These are phyloP conservation scores for Oreocharis arfaki DNA, from an alignment of 2,113 vertebrate genomes.

Conservation along the genomic window DNA sequence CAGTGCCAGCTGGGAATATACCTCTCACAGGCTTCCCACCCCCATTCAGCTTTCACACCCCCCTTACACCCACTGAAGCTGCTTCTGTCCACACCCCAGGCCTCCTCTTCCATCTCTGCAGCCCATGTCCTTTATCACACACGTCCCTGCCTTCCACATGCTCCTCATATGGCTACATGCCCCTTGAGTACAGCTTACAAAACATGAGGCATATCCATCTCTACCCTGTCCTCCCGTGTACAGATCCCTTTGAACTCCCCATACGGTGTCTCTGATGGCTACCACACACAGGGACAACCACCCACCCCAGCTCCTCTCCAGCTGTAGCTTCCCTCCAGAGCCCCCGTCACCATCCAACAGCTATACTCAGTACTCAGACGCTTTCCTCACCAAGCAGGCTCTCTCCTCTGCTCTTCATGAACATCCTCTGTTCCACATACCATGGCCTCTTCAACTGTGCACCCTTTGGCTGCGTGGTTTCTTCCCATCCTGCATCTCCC, in stretches of 20 bases:
- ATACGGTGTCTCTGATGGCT: rapidly evolving
- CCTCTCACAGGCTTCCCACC: not conserved
- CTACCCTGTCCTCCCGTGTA: not conserved
- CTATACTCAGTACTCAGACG: not conserved
- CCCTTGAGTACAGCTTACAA: not conserved
- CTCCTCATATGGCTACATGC: rapidly evolving
- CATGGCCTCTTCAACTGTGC: not conserved
- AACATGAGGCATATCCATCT: not conserved
- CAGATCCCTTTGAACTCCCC: not conserved
- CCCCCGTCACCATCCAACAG: not conserved
- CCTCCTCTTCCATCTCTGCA: not conserved
- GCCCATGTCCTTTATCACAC: not conserved
- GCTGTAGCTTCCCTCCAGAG: not conserved
- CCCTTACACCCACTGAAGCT: not conserved
- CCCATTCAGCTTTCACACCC: not conserved
- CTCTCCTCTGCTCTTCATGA: not conserved
- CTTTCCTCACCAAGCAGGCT: not conserved
- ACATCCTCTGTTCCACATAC: not conserved
- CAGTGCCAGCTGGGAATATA: too few species aligned
- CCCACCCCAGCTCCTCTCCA: not conserved
- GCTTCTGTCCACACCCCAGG: too few species aligned
- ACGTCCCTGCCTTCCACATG: not conserved
- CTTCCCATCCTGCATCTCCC: not conserved
- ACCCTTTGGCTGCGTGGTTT: not conserved
- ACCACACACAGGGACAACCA: not conserved